Percentiles rank a stretch among this genome's conserved stretches.
Conservation (phyloP, 2,888 invertebrate genomes). For the Piscicola geometra region DNA sequence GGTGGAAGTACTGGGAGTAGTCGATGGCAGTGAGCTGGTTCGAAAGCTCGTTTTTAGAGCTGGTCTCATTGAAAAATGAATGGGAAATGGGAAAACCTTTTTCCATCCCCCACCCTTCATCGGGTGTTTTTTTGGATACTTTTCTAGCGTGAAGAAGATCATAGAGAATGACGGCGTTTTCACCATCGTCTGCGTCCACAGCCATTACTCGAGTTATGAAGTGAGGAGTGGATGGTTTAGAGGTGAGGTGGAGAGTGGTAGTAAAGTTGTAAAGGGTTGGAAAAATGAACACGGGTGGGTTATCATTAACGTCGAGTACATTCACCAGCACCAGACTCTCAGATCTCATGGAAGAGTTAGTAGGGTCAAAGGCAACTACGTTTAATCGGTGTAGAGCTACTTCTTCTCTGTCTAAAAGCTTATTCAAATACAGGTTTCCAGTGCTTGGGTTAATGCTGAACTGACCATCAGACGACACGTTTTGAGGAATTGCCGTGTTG, state of each 20-base stretch:
- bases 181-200: slow-evolving; percentile 29
- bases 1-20: slow-evolving; percentile 10
- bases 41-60: not conserved
- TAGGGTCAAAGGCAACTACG: slow-evolving; percentile 35
- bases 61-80: not conserved
- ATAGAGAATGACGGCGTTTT: slow-evolving; percentile 29
- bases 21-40: not conserved
- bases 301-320: slow-evolving; percentile 43
- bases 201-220: slow-evolving; percentile 21
- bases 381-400: slow-evolving; percentile 34
- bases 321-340: slow-evolving; percentile 40
- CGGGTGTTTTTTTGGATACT: not conserved
- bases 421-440: slow-evolving; percentile 34
- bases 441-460: slow-evolving; percentile 36
- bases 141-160: slow-evolving; percentile 21
- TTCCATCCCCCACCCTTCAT: not conserved
- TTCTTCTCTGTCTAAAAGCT: slow-evolving; percentile 39
- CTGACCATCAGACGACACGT: not conserved
- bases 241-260: not conserved
- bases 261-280: slow-evolving; percentile 40
- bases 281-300: slow-evolving; percentile 41
- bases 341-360: slow-evolving; percentile 30
- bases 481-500: not conserved
- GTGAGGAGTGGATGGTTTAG: slow-evolving; percentile 9
- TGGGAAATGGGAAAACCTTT: not conserved